Base-by-base conservation (phyloP, 1,140 invertebrate species). In the Drosophila kanapiae region DNA sequence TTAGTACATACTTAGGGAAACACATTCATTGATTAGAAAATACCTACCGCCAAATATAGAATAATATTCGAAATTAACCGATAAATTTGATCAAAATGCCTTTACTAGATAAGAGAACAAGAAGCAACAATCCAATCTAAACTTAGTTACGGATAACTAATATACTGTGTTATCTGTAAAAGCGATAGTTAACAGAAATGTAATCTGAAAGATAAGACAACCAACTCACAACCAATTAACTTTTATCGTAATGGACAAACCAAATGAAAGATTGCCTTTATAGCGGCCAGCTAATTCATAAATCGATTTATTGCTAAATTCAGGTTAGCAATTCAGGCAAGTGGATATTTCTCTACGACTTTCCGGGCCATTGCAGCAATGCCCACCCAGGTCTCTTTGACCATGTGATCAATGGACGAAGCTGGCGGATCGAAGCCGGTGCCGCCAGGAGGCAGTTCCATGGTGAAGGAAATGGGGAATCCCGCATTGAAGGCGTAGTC, bases 311-410 rank as follows among this genome's bases (percentile, higher is more conserved):
- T 56, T 53, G 31, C 14, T n/a, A 5, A 9, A 31, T 37, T 33
- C 27, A 27, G 6, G 31, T 13, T 47, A 38, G 29, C 14, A 18
- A 51, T 64, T 23, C 4, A 63, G 18, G 35, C 51, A 9, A 90
- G 58, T 13, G 85, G 82, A 77, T 91, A 92, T 48, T 92, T 93
- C 47, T 68, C 23, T 6, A 68, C 57, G 3, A 93, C 88, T 51
- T 60, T 85, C 6, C 68, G 54, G 4, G 77, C 91, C 92, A 93
- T 92, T 11, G 91, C 92, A 38, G 70, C 53, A 45, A 97, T 94
- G 11, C 95, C 96, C 60, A 95, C 94, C 87, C 87, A 92, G 0
- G 97, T 97, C 93, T 98, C 97, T 48, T 94, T 94, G 4, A 94
- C 93, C 23, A 94, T 86, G 31, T 91, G 91, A 42, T 93, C 78